These are phyloP conservation scores for Phytoseiulus persimilis DNA, from an alignment of 2,888 invertebrate genomes.

Conservation along the genomic window DNA sequence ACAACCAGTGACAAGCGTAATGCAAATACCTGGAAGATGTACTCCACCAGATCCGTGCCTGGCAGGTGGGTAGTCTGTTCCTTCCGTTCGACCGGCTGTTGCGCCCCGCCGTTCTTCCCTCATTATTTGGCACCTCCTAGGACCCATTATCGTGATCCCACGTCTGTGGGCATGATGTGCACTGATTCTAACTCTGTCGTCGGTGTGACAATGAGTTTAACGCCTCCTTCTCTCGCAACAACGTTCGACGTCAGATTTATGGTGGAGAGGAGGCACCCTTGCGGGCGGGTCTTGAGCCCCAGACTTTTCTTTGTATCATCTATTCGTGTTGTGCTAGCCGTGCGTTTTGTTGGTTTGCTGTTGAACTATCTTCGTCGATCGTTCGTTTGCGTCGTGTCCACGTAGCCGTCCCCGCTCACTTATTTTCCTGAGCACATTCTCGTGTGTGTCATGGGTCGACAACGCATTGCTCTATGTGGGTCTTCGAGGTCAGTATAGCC, in stretches of 20 bases:
- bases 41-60: conserved; percentile 27
- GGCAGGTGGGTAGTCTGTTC: background rate
- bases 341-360: background rate
- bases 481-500: background rate
- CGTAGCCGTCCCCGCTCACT: background rate
- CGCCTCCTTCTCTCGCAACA: background rate
- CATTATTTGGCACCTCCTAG: background rate
- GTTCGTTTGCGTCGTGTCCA: background rate
- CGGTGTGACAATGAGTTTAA: background rate
- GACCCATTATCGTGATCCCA: background rate
- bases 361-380: background rate
- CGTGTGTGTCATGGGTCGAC: background rate
- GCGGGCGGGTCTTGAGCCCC: background rate
- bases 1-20: conserved; percentile 28
- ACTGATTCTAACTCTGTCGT: too few species aligned
- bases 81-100: background rate
- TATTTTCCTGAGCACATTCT: background rate
- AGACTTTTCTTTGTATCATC: background rate
- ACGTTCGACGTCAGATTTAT: background rate
- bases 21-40: conserved; percentile 37
- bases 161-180: too few species aligned
- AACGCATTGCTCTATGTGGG: background rate
- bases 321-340: background rate
- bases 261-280: background rate
- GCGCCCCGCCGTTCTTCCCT: background rate